A percentile compares a stretch with the other conserved stretches of the same genome.
Evolutionary conservation across 2,797 vertebrate genomes (phyloP).

Genomic region (Tympanoctomys barrerae): DNA sequence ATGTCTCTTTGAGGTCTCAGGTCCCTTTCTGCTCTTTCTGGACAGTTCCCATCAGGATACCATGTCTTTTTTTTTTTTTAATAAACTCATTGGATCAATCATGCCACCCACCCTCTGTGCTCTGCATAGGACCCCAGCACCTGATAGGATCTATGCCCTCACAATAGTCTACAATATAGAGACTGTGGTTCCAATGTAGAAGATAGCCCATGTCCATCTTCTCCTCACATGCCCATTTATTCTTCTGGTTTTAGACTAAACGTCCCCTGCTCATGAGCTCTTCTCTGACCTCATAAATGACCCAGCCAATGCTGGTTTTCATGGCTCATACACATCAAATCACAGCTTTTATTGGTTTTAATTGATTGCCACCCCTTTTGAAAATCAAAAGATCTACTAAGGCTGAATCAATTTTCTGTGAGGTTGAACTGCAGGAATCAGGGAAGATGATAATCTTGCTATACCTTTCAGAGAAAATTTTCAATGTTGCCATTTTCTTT

Average conservation of each 20-base stretch:
- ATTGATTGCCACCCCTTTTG: neutral
- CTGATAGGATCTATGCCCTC: rapidly evolving
- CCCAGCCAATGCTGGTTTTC: neutral
- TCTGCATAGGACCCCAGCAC: rapidly evolving
- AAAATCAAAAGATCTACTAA: neutral
- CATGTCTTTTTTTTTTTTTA: neutral
- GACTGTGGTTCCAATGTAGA: rapidly evolving
- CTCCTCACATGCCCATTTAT: neutral
- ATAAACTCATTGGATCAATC: rapidly evolving
- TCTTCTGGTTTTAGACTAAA: neutral
- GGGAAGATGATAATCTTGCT: neutral
- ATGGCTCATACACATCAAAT: neutral
- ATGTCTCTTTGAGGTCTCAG: neutral
- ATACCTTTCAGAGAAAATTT: neutral
- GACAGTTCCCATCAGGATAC: rapidly evolving
- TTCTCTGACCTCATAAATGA: neutral
- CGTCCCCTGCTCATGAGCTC: neutral
- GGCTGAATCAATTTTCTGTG: neutral
- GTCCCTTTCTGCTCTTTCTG: neutral
- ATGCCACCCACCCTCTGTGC: rapidly evolving
- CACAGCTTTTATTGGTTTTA: neutral
- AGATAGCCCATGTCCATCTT: neutral
- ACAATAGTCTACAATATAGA: rapidly evolving
- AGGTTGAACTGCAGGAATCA: neutral
- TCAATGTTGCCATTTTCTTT: neutral